Evolutionary conservation across 2,888 invertebrate genomes (phyloP).

Genomic region (Colostygia pectinataria): DNA sequence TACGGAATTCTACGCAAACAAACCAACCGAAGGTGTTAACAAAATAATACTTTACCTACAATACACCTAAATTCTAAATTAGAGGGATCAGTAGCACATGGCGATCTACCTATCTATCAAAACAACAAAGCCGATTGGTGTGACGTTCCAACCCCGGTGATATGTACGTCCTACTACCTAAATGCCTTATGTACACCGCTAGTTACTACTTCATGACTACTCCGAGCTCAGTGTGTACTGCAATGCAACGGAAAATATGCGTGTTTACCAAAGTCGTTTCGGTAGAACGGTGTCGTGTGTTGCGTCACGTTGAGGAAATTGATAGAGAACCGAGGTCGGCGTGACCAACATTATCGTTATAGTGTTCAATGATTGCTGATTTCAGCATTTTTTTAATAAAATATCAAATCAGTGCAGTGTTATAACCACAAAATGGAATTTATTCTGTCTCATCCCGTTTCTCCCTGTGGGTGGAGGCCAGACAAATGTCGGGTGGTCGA

Average conservation of each 20-base stretch:
- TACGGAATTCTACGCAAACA: neutral
- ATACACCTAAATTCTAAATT: constrained; percentile 56
- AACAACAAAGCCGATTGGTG: constrained; percentile 83
- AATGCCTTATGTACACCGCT: constrained; percentile 83
- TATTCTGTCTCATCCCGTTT: constrained; percentile 67
- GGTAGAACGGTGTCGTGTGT: constrained; percentile 82
- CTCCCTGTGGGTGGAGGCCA: constrained; percentile 76
- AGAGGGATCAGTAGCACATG: constrained; percentile 76
- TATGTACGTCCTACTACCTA: constrained; percentile 83
- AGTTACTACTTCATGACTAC: constrained; percentile 83
- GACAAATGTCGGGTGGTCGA: constrained; percentile 77
- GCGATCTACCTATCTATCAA: constrained; percentile 81
- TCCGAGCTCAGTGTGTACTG: constrained; percentile 83
- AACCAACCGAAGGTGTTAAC: neutral
- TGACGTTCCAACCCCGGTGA: constrained; percentile 82
- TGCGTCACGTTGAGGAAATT: constrained; percentile 83
- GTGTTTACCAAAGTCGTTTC: constrained; percentile 83
- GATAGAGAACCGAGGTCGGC: constrained; percentile 81
- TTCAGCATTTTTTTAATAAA: constrained; percentile 52
- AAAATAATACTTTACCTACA: no score
- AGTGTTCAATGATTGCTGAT: constrained; percentile 60
- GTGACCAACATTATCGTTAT: constrained; percentile 77
- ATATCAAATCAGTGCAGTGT: constrained; percentile 60
- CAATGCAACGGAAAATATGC: constrained; percentile 84
- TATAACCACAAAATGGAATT: constrained; percentile 60